phyloP scores from a whole-genome alignment of 2,113 vertebrate genomes.

The Saccopteryx bilineata region DNA sequence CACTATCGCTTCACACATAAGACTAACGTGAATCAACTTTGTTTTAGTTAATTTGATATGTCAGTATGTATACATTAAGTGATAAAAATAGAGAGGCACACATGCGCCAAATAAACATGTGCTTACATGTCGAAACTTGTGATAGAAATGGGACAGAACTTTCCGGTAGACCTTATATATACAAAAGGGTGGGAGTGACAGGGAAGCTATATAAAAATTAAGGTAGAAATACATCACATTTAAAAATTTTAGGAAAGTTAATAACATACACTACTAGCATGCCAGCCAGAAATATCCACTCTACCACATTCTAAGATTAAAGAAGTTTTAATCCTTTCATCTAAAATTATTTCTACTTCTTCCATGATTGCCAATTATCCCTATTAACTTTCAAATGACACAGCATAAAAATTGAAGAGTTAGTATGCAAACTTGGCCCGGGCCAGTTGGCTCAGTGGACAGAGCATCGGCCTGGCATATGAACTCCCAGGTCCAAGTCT shows the following conservation, averaged over 20 bases:
- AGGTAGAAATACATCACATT: not conserved
- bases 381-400: constrained; percentile 7
- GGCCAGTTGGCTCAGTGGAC: too few species aligned
- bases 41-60: too few species aligned
- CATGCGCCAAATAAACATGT: too few species aligned
- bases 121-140: too few species aligned
- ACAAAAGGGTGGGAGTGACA: not conserved
- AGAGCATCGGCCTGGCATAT: too few species aligned
- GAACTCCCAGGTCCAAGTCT: too few species aligned
- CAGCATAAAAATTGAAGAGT: not conserved
- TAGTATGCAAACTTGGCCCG: not conserved
- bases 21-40: too few species aligned
- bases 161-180: too few species aligned
- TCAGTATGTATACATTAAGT: too few species aligned
- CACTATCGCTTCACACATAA: too few species aligned
- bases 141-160: too few species aligned
- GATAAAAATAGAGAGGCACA: too few species aligned
- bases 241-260: not conserved
- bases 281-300: constrained; percentile 19
- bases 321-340: constrained; percentile 36
- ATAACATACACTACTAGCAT: not conserved
- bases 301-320: not conserved
- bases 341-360: not conserved
- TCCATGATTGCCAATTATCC: not conserved
- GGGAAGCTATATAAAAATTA: not conserved